These are phyloP conservation scores for Pseudomugil tenellus DNA, from an alignment of 2,797 vertebrate genomes.

Conservation along the genomic window DNA sequence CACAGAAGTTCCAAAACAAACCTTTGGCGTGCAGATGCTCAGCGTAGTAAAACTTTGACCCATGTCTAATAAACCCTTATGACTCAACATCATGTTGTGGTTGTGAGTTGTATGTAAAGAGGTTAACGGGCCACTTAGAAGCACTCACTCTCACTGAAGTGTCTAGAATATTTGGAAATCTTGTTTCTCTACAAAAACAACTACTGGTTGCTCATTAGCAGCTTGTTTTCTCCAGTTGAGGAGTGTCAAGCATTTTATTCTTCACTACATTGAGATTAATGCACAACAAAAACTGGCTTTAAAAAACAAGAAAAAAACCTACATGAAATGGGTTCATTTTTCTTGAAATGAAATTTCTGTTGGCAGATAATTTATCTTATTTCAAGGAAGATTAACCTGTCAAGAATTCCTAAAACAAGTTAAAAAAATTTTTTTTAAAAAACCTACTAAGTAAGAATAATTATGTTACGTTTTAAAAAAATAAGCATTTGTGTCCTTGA, in stretches of 20 bases:
- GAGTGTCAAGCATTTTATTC: not conserved
- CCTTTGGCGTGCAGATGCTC: slow-evolving; percentile 18
- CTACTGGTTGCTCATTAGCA: slow-evolving; percentile 3
- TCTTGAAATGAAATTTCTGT: no score
- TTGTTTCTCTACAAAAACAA: slow-evolving; percentile 26
- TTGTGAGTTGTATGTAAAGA: slow-evolving; percentile 38
- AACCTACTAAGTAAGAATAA: no score
- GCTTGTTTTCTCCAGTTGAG: not conserved
- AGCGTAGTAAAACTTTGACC: slow-evolving; percentile 45
- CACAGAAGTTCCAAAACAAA: slow-evolving; percentile 28
- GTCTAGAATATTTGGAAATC: slow-evolving; percentile 35
- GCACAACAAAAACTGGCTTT: not conserved
- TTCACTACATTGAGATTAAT: not conserved
- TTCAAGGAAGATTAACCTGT: no score
- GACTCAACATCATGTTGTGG: slow-evolving; percentile 28
- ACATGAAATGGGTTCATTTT: no score
- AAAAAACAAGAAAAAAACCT: no score
- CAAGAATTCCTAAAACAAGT: no score
- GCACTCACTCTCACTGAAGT: slow-evolving; percentile 34
- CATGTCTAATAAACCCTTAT: slow-evolving; percentile 9
- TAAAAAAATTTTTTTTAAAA: not conserved
- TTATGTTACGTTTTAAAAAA: no score
- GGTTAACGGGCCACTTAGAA: slow-evolving; percentile 53
- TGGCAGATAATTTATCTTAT: no score
- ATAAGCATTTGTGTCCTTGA: no score